These are phyloP conservation scores for Dendroctonus ponderosae DNA, from an alignment of 1,140 invertebrate genomes.

Conservation along the genomic window DNA sequence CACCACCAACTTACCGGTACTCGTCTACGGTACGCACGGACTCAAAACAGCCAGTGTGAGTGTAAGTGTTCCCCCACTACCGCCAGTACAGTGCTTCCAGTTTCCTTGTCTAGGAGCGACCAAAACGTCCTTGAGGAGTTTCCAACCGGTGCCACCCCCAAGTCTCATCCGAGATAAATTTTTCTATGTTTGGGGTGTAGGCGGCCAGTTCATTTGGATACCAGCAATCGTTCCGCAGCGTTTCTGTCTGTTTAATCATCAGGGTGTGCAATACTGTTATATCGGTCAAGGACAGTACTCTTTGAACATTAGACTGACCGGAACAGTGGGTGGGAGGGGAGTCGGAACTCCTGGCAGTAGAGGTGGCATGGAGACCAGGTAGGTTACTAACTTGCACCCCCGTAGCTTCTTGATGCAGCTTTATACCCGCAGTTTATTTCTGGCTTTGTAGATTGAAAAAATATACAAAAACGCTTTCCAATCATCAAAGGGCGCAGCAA, in stretches of 20 bases:
- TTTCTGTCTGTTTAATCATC: conserved; percentile 1
- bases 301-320: conserved; percentile 20
- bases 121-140: conserved; percentile 6
- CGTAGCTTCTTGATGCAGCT: too few species aligned
- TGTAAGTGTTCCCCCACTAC: conserved; percentile 23
- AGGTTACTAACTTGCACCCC: background rate
- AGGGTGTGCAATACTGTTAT: conserved; percentile 19
- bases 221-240: conserved; percentile 11
- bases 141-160: background rate
- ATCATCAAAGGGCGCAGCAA: too few species aligned
- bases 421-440: too few species aligned
- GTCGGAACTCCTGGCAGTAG: conserved; percentile 23
- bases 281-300: conserved; percentile 28
- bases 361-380: conserved; percentile 34
- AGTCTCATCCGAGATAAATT: conserved; percentile 5
- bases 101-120: conserved; percentile 18
- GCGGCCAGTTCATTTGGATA: conserved; percentile 14
- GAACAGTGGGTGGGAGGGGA: conserved; percentile 14
- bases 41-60: conserved; percentile 22
- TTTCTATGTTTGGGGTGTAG: conserved; percentile 29
- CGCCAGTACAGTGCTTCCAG: conserved; percentile 19
- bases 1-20: conserved; percentile 38
- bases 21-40: conserved; percentile 37
- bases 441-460: too few species aligned
- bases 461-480: too few species aligned